Conservation (phyloP, 2,797 vertebrate species). For the Argyrosomus regius region DNA sequence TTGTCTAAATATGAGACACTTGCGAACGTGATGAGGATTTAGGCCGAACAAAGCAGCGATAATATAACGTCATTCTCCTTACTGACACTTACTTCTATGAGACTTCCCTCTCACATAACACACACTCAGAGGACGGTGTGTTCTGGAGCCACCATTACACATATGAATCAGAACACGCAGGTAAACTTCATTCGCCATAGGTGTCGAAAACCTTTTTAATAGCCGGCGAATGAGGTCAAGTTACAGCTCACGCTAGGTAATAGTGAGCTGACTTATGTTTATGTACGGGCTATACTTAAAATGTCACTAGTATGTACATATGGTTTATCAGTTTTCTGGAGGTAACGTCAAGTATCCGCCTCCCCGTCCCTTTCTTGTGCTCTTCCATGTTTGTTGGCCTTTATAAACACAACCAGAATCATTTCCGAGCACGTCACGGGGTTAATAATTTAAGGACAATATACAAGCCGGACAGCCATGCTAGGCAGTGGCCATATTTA, state of each 20-base stretch:
- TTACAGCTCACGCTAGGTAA: too few species aligned
- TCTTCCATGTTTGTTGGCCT: background rate
- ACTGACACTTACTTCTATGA: background rate
- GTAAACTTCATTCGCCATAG: too few species aligned
- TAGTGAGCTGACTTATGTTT: too few species aligned
- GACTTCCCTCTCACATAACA: background rate
- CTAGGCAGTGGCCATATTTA: slow-evolving; percentile 41
- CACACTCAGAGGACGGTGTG: too few species aligned
- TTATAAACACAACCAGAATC: background rate
- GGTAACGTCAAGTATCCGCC: background rate
- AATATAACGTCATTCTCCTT: too few species aligned
- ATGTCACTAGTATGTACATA: background rate
- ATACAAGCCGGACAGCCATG: slow-evolving; percentile 29
- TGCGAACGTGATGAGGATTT: too few species aligned
- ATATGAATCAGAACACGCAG: too few species aligned
- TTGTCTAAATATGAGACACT: background rate
- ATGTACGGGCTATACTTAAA: too few species aligned
- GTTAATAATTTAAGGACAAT: slow-evolving; percentile 27
- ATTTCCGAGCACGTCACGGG: slow-evolving; percentile 37
- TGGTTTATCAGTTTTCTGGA: background rate
- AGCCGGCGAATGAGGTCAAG: too few species aligned
- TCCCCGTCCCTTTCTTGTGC: background rate
- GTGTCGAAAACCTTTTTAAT: too few species aligned
- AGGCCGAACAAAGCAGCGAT: background rate
- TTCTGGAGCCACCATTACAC: too few species aligned